Conservation (phyloP, 2,797 vertebrate genomes). For the Bradypus variegatus region DNA sequence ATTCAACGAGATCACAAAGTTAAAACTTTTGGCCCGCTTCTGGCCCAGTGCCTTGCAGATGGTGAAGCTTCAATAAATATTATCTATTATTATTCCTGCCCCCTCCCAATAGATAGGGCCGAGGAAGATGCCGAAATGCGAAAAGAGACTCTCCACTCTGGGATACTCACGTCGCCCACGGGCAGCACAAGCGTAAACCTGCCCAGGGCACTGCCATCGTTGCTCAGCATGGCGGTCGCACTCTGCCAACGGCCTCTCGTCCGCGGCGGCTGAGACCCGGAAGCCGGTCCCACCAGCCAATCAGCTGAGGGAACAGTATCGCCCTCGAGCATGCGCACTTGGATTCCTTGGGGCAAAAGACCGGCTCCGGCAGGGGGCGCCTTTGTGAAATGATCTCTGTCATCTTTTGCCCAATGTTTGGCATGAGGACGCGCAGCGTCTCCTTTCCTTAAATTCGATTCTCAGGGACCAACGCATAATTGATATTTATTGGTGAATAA, state of each 20-base stretch:
- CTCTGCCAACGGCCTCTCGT: not conserved
- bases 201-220: slow-evolving; percentile 29
- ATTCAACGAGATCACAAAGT: not conserved
- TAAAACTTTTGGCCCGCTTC: not conserved
- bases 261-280: not conserved
- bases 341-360: no score
- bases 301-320: not conserved
- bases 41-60: not conserved
- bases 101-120: no score
- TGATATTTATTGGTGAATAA: not conserved
- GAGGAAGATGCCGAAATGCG: not conserved
- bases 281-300: not conserved
- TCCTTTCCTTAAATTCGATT: not conserved
- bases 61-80: not conserved
- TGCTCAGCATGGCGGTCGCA: slow-evolving; percentile 35
- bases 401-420: not conserved
- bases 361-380: fast-evolving
- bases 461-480: not conserved
- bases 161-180: slow-evolving; percentile 50
- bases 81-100: not conserved
- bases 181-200: slow-evolving; percentile 18
- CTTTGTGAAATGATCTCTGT: not conserved
- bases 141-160: not conserved
- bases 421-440: not conserved
- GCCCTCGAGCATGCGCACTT: not conserved